Evolutionary conservation across 64 coral and sea anemone genomes (phyloP).

Genomic region (Dendronephthya gigantea): DNA sequence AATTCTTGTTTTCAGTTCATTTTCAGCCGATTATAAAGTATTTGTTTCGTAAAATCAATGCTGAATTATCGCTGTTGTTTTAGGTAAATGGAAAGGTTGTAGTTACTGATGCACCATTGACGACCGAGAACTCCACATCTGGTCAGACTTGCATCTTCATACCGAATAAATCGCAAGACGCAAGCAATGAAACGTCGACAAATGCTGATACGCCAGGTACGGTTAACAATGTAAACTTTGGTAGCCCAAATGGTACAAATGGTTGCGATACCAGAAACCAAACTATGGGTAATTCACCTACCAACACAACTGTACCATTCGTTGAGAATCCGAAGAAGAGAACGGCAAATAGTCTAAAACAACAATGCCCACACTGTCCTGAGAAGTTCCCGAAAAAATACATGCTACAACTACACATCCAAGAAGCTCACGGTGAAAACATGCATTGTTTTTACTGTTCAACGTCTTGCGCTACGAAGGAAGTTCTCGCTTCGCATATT

Average conservation of each 20-base stretch:
- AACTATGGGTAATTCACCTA: not conserved
- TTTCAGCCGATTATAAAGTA: too few species aligned
- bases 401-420: not conserved
- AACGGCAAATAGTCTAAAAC: not conserved
- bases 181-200: not conserved
- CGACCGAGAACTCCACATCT: not conserved
- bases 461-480: not conserved
- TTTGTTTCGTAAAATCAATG: too few species aligned
- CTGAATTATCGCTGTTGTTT: too few species aligned
- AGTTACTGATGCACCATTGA: not conserved
- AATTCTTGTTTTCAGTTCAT: too few species aligned
- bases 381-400: not conserved
- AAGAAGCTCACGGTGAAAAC: not conserved
- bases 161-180: not conserved
- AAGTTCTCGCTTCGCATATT: not conserved
- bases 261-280: not conserved
- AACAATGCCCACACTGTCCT: conserved; percentile 2
- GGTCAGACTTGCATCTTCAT: not conserved
- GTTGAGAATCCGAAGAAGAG: not conserved
- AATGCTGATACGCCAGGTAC: not conserved
- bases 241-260: not conserved
- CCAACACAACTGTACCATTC: not conserved
- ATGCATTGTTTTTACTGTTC: conserved; percentile 3
- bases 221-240: not conserved
- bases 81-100: not conserved